phyloP scores from a whole-genome alignment of 2,797 vertebrate species.

The Crocodylus rhombifer region DNA sequence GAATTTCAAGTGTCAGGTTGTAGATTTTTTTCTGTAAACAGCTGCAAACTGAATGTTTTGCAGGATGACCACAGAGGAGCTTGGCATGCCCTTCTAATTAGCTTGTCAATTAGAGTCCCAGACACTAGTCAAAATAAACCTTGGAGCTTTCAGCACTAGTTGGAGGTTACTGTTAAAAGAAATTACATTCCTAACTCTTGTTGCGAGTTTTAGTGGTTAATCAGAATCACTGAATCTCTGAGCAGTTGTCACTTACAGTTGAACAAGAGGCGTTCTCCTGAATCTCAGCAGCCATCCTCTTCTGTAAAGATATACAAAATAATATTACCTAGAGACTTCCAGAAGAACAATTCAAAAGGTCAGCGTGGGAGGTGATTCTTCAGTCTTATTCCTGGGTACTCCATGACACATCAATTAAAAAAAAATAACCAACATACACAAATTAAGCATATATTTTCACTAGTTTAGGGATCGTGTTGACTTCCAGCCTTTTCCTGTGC shows the following conservation, averaged over 20 bases:
- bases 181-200: slow-evolving; percentile 43
- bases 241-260: background rate
- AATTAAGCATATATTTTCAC: background rate
- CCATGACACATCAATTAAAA: background rate
- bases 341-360: background rate
- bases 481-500: background rate
- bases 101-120: slow-evolving; percentile 74
- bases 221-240: slow-evolving; percentile 19
- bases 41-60: slow-evolving; percentile 60
- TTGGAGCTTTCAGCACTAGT: slow-evolving; percentile 61
- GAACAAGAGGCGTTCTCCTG: background rate
- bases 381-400: background rate
- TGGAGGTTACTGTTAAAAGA: slow-evolving; percentile 67
- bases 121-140: slow-evolving; percentile 82
- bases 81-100: slow-evolving; percentile 75
- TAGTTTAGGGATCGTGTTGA: background rate
- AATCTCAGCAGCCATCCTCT: slow-evolving; percentile 14
- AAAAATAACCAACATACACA: background rate
- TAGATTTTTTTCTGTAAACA: slow-evolving; percentile 67
- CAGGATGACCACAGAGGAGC: slow-evolving; percentile 58
- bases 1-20: slow-evolving; percentile 75
- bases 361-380: background rate
- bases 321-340: background rate
- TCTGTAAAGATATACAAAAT: background rate
- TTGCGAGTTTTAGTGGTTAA: slow-evolving; percentile 57